Evolutionary conservation across 2,113 vertebrate species (phyloP), one percentile per base, ranked within the genome.

Genomic region (Alces alces): DNA sequence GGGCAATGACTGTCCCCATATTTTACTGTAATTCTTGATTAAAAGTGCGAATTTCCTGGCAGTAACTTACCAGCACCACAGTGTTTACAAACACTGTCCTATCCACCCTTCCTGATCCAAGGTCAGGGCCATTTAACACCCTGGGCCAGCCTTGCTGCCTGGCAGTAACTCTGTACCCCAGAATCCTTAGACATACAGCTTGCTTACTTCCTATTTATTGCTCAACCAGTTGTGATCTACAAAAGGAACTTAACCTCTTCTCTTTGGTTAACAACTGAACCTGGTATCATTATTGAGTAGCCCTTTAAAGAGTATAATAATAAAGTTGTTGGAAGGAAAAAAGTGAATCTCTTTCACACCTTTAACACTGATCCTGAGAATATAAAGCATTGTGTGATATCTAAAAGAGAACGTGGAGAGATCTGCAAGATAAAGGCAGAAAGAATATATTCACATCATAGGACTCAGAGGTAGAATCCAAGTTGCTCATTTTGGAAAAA

Each of bases 181-280:
- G 36, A 57, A 91, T 57, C 70, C 28, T 43, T 54, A 87, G 57
- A 70, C 21, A 30, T 10, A 23, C 9, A 43, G 50, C 50, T 39
- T 27, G 23, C 73, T 73, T 60, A 54, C 73, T 93, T 90, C n/a
- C 33, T 70, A 33, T 55, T 57, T 58, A 60, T 47, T 33, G 30
- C 82, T 58, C 60, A 25, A 92, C 25, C 17, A 28, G 70, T 52
- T 70, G 45, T 86, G 78, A 66, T 90, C 80, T 55, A 91, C 66
- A 90, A 50, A 47, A 28, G 2, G 4, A 64, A 39, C 86, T 57
- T 30, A 64, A 64, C 15, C 28, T 86, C 30, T 61, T 90, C 52
- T 50, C 76, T 88, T 84, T 39, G 45, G 78, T 76, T 79, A 95
- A 47, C 11, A 13, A 97, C 36, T 39, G 25, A 76, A 60, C 73